Conservation (phyloP, 2,888 invertebrate species). For the Perdita meconis region DNA sequence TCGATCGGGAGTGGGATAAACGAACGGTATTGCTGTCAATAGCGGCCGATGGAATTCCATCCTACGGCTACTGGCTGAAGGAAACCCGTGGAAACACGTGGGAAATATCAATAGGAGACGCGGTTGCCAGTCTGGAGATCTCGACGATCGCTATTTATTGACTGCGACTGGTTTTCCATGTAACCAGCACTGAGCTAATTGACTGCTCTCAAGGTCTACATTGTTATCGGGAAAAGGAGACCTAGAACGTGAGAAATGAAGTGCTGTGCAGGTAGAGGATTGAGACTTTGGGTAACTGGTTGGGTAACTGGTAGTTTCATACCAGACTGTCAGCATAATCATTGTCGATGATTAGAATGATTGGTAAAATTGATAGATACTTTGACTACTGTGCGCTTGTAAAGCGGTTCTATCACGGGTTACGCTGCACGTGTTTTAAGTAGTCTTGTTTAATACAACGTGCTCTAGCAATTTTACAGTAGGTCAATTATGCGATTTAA, state of each 20-base stretch:
- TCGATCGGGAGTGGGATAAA: constrained; percentile 72
- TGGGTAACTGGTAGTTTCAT: no score
- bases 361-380: no score
- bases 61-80: constrained; percentile 55
- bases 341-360: no score
- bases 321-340: no score
- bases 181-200: constrained; percentile 38
- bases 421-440: no score
- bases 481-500: no score
- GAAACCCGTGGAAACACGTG: constrained; percentile 56
- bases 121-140: constrained; percentile 29
- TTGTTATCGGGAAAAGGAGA: constrained; percentile 18
- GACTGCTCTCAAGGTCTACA: constrained; percentile 11
- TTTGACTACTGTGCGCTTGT: no score
- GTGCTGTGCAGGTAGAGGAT: neutral
- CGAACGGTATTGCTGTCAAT: constrained; percentile 48
- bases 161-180: constrained; percentile 50
- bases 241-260: constrained; percentile 45
- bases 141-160: constrained; percentile 40
- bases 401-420: no score
- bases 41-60: constrained; percentile 69
- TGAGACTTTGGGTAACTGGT: no score
- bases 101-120: constrained; percentile 53
- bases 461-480: no score
- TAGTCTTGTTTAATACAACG: no score